phyloP scores from a whole-genome alignment of 2,797 vertebrate genomes.

The Propithecus deckenii region DNA sequence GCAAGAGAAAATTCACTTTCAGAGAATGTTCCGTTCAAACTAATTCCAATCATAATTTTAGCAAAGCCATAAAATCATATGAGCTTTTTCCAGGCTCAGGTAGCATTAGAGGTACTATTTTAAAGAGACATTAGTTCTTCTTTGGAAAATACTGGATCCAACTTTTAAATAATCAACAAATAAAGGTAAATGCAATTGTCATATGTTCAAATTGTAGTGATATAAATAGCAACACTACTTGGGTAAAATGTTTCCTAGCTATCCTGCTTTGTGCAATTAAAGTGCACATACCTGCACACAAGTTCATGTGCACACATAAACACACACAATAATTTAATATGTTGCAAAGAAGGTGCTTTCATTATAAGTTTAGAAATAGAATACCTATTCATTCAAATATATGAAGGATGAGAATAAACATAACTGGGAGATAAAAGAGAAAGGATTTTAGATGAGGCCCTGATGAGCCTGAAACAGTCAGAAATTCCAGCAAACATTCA shows the following conservation, averaged over 20 bases:
- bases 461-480: neutral
- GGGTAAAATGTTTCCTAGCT: slow-evolving; percentile 29
- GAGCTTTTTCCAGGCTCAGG: slow-evolving; percentile 1
- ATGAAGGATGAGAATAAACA: neutral
- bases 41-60: slow-evolving; percentile 41
- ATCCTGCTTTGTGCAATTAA: neutral
- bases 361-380: neutral
- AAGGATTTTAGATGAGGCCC: neutral
- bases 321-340: neutral
- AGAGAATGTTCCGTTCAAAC: slow-evolving; percentile 25
- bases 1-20: slow-evolving; percentile 13
- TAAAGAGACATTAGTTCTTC: slow-evolving; percentile 35
- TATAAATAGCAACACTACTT: slow-evolving; percentile 50
- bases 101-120: slow-evolving; percentile 31
- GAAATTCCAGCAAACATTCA: neutral
- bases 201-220: neutral
- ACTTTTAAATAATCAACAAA: slow-evolving; percentile 13
- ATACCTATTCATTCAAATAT: neutral
- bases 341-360: neutral
- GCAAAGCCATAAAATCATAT: slow-evolving; percentile 47
- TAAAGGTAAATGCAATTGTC: neutral
- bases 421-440: neutral
- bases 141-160: slow-evolving; percentile 39
- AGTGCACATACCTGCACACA: neutral
- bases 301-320: neutral